phyloP scores from a whole-genome alignment of 2,797 vertebrate species.

The Scomberomorus guttatus region DNA sequence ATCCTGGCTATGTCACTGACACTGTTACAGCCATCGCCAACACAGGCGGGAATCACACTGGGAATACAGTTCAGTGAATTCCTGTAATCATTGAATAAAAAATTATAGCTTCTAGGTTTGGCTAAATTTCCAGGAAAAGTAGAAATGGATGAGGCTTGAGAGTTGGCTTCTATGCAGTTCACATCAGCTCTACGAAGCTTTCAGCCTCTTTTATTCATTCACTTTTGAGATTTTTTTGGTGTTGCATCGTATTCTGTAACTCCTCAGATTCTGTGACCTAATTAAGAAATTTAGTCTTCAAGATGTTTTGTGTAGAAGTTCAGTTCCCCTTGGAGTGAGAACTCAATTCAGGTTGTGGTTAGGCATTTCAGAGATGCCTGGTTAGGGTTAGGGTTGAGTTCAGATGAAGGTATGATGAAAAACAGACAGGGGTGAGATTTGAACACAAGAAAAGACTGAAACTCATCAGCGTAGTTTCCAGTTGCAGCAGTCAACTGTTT shows the following conservation, averaged over 20 bases:
- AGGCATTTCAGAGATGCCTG: background rate
- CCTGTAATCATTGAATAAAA: slow-evolving; percentile 40
- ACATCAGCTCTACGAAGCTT: background rate
- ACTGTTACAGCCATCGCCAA: slow-evolving; percentile 38
- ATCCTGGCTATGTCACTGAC: slow-evolving; percentile 62
- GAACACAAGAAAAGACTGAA: background rate
- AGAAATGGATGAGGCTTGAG: background rate
- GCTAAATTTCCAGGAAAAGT: background rate
- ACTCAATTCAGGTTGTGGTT: background rate
- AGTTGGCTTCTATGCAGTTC: background rate
- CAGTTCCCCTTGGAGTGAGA: background rate
- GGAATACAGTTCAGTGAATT: slow-evolving; percentile 46
- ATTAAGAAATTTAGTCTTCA: background rate
- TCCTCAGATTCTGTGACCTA: background rate
- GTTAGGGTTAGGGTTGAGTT: background rate
- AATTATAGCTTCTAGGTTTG: slow-evolving; percentile 15
- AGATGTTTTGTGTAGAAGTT: background rate
- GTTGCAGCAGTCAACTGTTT: no score
- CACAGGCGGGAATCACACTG: slow-evolving; percentile 32
- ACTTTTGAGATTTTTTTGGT: background rate
- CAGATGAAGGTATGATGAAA: background rate
- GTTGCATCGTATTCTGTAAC: slow-evolving; percentile 1
- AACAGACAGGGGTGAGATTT: background rate
- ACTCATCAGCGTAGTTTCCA: no score
- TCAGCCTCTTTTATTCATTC: background rate